These are phyloP conservation scores for Nasonia vitripennis DNA, from an alignment of 1,140 invertebrate genomes.

Conservation along the genomic window DNA sequence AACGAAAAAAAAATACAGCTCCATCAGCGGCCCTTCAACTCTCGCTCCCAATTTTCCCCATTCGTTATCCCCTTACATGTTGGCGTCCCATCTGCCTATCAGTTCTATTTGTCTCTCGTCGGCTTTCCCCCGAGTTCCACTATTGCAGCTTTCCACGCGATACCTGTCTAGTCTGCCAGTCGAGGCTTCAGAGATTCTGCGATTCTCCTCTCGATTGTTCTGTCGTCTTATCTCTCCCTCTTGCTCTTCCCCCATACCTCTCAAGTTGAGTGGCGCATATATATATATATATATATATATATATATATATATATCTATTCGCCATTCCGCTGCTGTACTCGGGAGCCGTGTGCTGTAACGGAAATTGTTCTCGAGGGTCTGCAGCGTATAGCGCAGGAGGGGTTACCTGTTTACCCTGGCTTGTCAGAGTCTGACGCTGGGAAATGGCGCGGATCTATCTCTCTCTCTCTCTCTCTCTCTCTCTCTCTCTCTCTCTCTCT, in stretches of 20 bases:
- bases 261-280: background rate
- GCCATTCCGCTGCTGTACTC: background rate
- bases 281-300: background rate
- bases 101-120: conserved; percentile 14
- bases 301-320: background rate
- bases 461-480: background rate
- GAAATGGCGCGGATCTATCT: background rate
- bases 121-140: background rate
- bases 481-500: background rate
- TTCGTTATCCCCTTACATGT: background rate
- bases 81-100: conserved; percentile 10
- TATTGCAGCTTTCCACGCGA: background rate
- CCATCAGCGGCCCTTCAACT: background rate
- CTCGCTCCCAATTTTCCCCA: background rate
- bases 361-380: conserved; percentile 27
- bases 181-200: background rate
- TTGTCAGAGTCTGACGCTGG: background rate
- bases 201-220: conserved; percentile 24
- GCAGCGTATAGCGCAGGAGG: too few species aligned
- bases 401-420: background rate
- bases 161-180: background rate
- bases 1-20: background rate
- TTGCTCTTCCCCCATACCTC: background rate
- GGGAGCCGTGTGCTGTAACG: background rate
- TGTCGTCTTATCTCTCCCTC: background rate